These are phyloP conservation scores for Zosterops lateralis DNA, from an alignment of 2,113 vertebrate genomes.

Conservation along the genomic window DNA sequence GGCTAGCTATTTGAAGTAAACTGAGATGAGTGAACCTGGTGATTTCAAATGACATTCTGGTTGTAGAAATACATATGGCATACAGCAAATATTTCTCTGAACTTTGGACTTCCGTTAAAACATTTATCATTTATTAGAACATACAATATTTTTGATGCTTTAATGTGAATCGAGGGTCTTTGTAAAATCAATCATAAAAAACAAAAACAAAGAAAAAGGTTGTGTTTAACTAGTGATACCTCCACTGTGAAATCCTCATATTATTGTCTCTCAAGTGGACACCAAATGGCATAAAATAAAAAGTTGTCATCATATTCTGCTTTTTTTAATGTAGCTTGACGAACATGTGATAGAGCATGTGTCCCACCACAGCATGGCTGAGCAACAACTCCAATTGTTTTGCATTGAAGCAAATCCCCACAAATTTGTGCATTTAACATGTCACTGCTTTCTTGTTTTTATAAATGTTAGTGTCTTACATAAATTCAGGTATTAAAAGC, in stretches of 20 bases:
- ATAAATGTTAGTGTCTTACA: background rate
- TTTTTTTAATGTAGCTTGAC: background rate
- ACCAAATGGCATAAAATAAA: background rate
- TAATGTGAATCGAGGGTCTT: background rate
- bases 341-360: background rate
- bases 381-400: background rate
- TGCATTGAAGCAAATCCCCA: background rate
- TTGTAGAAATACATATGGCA: background rate
- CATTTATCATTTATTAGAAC: background rate
- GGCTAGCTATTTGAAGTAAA: slow-evolving; percentile 33
- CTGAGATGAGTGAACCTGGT: background rate
- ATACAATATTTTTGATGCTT: background rate
- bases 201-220: background rate
- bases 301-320: background rate
- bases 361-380: background rate
- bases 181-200: background rate
- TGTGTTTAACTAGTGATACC: background rate
- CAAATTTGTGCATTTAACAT: background rate
- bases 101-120: background rate
- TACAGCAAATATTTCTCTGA: background rate
- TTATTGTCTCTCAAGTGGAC: background rate
- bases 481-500: background rate
- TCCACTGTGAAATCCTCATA: background rate
- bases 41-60: background rate
- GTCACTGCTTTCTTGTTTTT: background rate